Evolutionary conservation across 2,113 vertebrate species (phyloP).

Genomic region (Prochilodus magdalenae): DNA sequence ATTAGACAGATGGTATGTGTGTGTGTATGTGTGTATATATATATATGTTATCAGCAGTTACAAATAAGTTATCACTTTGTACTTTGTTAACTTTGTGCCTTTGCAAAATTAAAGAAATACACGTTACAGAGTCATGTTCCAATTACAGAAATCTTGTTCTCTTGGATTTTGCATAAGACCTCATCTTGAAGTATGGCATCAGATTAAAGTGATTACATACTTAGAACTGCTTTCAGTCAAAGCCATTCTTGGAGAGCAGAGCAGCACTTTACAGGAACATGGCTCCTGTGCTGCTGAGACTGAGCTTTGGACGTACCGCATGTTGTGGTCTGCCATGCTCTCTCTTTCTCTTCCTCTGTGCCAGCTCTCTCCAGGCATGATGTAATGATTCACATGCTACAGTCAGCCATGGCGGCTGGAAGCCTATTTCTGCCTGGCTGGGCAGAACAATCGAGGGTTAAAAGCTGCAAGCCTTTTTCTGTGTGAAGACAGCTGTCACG

Average conservation of each 20-base stretch:
- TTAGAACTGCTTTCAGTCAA: neutral
- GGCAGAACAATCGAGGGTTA: constrained; percentile 27
- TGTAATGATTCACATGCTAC: constrained; percentile 66
- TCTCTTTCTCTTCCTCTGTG: constrained; percentile 26
- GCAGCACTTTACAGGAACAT: neutral
- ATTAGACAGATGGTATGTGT: too few relatives aligned
- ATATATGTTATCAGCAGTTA: too few relatives aligned
- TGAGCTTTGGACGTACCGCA: neutral
- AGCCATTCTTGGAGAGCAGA: neutral
- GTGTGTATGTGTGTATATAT: too few relatives aligned
- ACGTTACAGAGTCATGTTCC: neutral
- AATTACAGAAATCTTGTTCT: neutral
- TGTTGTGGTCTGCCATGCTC: neutral
- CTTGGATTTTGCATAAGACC: neutral
- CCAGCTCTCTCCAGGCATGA: constrained; percentile 57
- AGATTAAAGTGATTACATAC: neutral
- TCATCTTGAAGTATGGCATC: neutral
- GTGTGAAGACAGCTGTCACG: constrained; percentile 21
- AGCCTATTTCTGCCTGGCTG: constrained; percentile 43
- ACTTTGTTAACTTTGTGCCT: too few relatives aligned
- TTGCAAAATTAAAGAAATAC: neutral
- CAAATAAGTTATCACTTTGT: too few relatives aligned
- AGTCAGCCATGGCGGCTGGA: constrained; percentile 35
- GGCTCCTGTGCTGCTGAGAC: neutral
- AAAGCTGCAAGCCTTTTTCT: neutral